Evolutionary conservation across 2,888 invertebrate species (phyloP).

Genomic region (Micropterix aruncella): DNA sequence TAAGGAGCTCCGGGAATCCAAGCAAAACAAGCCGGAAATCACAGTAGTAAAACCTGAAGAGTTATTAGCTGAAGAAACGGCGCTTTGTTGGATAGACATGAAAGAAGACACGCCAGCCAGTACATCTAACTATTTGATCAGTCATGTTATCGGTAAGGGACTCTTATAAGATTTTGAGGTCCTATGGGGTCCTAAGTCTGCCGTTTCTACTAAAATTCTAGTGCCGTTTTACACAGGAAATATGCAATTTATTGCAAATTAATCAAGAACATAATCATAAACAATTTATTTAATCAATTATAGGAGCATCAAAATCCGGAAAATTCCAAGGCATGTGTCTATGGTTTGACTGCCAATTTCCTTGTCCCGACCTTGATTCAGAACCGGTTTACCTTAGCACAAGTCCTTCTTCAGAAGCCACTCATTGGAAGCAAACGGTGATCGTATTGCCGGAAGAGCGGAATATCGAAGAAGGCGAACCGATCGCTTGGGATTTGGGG

Average conservation of each 20-base stretch:
- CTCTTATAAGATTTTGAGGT: no score
- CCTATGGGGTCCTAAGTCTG: no score
- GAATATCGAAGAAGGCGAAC: slow-evolving; percentile 40
- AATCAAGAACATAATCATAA: neutral
- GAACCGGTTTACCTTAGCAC: slow-evolving; percentile 56
- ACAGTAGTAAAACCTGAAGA: slow-evolving; percentile 37
- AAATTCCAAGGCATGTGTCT: slow-evolving; percentile 60
- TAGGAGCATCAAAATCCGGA: slow-evolving; percentile 41
- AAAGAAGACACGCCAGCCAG: slow-evolving; percentile 43
- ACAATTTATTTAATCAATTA: no score
- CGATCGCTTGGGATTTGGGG: slow-evolving; percentile 53
- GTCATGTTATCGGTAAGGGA: no score
- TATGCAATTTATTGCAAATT: neutral
- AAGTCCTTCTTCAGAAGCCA: slow-evolving; percentile 52
- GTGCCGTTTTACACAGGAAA: slow-evolving; percentile 12
- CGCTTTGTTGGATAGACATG: slow-evolving; percentile 55
- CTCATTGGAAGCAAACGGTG: slow-evolving; percentile 93
- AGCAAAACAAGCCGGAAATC: slow-evolving; percentile 53
- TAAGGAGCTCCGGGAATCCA: slow-evolving; percentile 43
- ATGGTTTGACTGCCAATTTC: slow-evolving; percentile 72
- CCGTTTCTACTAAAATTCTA: no score
- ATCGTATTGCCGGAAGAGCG: slow-evolving; percentile 58
- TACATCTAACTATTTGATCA: slow-evolving; percentile 41
- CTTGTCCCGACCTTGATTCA: slow-evolving; percentile 35
- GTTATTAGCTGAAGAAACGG: slow-evolving; percentile 48